Percentiles rank a stretch among this genome's conserved stretches.
Conservation (phyloP, 2,113 vertebrate species). For the Chaetorhynchus papuensis region DNA sequence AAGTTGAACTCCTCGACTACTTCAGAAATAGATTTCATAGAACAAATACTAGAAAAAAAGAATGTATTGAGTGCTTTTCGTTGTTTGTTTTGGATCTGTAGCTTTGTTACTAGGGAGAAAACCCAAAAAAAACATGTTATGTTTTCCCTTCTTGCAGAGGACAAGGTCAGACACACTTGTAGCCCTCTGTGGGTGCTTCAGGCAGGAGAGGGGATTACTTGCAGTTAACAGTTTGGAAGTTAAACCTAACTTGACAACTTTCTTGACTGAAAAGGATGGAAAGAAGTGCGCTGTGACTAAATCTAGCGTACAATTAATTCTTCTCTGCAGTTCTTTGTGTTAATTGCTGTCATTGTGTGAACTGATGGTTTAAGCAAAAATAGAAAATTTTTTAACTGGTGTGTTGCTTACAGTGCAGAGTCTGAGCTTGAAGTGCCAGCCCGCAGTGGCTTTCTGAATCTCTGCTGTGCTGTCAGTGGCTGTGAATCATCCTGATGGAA, state of each 20-base stretch:
- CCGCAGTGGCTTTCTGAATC: slow-evolving; percentile 5
- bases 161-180: not conserved
- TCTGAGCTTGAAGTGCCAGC: slow-evolving; percentile 3
- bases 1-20: not conserved
- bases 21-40: not conserved
- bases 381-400: slow-evolving; percentile 22
- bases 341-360: slow-evolving; percentile 63
- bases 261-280: not conserved
- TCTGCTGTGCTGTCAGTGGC: slow-evolving; percentile 28
- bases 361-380: slow-evolving; percentile 54
- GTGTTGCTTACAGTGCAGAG: slow-evolving; percentile 31
- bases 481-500: slow-evolving; percentile 20
- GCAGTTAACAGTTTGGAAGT: not conserved
- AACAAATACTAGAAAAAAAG: not conserved
- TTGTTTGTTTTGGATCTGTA: not conserved
- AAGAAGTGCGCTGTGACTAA: slow-evolving; percentile 15
- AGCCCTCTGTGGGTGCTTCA: not conserved
- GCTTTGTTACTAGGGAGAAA: not conserved
- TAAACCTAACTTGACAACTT: not conserved
- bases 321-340: slow-evolving; percentile 13
- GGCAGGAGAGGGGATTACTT: not conserved
- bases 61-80: not conserved
- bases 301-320: slow-evolving; percentile 46
- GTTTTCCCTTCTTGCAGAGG: not conserved
- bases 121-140: not conserved